A percentile compares a stretch with the other conserved stretches of the same genome.
Conservation (phyloP, 2,113 vertebrate species). For the Zingel zingel region DNA sequence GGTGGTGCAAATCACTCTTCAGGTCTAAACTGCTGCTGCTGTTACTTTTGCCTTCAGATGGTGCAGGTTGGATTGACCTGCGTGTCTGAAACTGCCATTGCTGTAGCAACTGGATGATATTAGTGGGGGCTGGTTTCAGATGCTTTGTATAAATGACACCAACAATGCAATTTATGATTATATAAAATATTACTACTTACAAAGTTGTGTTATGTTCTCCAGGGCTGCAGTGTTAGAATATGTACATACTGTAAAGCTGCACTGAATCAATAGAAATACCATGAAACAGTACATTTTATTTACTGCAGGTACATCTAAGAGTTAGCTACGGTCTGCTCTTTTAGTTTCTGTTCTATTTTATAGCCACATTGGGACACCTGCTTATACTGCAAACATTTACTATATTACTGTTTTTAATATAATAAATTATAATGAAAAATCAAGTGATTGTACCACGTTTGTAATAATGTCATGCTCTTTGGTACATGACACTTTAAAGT, state of each 20-base stretch:
- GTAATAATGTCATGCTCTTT: conserved; percentile 29
- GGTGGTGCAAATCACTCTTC: background rate
- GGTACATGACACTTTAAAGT: background rate
- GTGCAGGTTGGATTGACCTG: background rate
- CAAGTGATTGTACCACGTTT: conserved; percentile 45
- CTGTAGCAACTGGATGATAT: background rate
- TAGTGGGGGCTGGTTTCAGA: background rate
- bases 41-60: too few relatives aligned
- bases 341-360: background rate
- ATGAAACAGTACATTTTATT: background rate
- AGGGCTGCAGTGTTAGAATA: background rate
- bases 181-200: background rate
- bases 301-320: background rate
- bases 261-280: background rate
- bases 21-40: background rate
- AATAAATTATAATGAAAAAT: background rate
- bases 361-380: background rate
- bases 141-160: background rate
- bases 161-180: background rate
- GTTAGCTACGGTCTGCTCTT: background rate
- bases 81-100: background rate
- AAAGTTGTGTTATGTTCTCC: background rate
- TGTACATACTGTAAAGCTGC: background rate
- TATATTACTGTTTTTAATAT: background rate
- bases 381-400: background rate